phyloP scores from a whole-genome alignment of 2,797 vertebrate species.

The Mycteria americana region DNA sequence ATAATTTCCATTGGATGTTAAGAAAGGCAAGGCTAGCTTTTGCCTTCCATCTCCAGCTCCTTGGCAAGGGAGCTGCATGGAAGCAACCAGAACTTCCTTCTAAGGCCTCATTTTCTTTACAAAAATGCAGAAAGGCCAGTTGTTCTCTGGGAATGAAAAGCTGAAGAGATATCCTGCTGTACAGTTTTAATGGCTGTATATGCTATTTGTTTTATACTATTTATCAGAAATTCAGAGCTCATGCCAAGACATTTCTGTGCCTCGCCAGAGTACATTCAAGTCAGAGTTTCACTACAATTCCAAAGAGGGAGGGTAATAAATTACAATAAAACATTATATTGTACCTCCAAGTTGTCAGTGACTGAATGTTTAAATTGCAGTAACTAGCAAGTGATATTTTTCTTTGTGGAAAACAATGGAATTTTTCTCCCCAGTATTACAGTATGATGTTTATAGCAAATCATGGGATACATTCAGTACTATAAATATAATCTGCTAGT shows the following conservation, averaged over 20 bases:
- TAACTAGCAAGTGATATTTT: constrained; percentile 49
- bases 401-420: constrained; percentile 47
- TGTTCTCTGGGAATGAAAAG: background rate
- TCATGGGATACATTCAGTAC: background rate
- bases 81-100: background rate
- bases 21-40: background rate
- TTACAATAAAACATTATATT: constrained; percentile 54
- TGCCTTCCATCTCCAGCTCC: background rate
- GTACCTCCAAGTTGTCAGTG: constrained; percentile 49
- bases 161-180: background rate
- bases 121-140: background rate
- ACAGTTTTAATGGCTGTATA: background rate
- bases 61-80: background rate
- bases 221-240: constrained; percentile 37
- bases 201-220: background rate
- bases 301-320: constrained; percentile 31
- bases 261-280: background rate
- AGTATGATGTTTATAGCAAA: background rate
- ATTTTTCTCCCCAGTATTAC: constrained; percentile 27
- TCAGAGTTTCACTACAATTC: constrained; percentile 19
- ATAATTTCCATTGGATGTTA: background rate
- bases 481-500: constrained; percentile 30
- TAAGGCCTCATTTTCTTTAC: background rate
- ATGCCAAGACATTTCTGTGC: background rate
- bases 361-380: constrained; percentile 56